Base-by-base conservation (phyloP, 2,888 invertebrate species). In the Blera fallax region DNA sequence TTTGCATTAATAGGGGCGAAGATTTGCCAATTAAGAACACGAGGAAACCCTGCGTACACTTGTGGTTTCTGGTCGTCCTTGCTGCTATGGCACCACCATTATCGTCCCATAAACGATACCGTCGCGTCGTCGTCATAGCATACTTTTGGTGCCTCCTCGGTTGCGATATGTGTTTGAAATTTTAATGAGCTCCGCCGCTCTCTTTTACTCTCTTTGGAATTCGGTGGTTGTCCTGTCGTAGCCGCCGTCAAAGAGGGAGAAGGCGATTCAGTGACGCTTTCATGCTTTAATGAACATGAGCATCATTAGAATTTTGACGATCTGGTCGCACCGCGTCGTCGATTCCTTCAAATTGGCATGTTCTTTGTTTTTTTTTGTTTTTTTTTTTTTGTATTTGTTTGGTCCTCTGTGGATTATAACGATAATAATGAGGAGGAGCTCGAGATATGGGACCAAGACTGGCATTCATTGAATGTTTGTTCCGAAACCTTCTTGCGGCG, bases 21-120 rank as follows among this genome's bases (percentile, higher is more conserved):
- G 80, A 88, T 87, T 84, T 88, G 88, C 88, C 88, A 88, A 88
- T 88, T 88, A 88, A 88, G 88, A 85, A 65, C 21, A 76, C 45
- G 34, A 64, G 64, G 58, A 52, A 72, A 64, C 74, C 32, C 45
- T 34, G 3, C 54, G 18, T 81, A 81, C 87, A 87, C 78, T 87
- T 84, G 78, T 65, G 69, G 60, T 73, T 50, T 70, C 54, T 40
- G 81, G 65, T 77, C 60, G 83, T 78, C 83, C 78, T 78, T 83
- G 72, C 56, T 67, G 67, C 45, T 24, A 29, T 62, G 45, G 50
- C 78, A 79, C 62, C 69, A 74, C 52, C 80, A 80, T 76, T 76
- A 85, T 76, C 79, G 73, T 79, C 72, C 70, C 80, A 76, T 85
- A 77, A 74, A 74, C 70, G 69, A 76, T 72, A 72, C 62, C 40